Evolutionary conservation across 2,113 vertebrate genomes (phyloP), one percentile per base, ranked within the genome.

Genomic region (Osmerus mordax): DNA sequence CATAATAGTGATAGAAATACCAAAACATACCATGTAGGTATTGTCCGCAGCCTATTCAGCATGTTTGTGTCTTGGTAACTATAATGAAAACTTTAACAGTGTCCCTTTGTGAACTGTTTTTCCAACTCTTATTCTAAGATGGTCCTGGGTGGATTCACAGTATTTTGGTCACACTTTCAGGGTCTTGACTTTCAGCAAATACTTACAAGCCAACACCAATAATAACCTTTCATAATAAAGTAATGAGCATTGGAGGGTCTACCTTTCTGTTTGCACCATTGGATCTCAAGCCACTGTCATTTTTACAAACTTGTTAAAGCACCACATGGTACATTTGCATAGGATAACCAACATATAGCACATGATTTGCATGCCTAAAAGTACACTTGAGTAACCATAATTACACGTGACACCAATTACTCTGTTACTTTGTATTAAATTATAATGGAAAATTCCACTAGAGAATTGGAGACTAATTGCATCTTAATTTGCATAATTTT

Each of bases 381-480:
- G 95, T 97, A 97, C 96, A 97, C 96, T 96, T 96, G 95, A 97
- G 96, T 98, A 98, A 98, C 95, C 94, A 93, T 97, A 99, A 99
- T 99, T 99, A 99, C 97, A 99, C 96, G 97, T 99, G 97, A 99
- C 97, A 99, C 96, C 97, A 98, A 99, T 99, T 99, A 98, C 96
- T 98, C 97, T 98, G 96, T 99, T 99, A 99, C 97, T 98, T 98
- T 99, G 97, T 99, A 98, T 99, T 99, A 98, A 98, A 99, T 99
- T 99, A 98, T 98, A 98, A 99, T 98, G 96, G 96, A 97, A 98
- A 98, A 98, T 98, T 99, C 96, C 96, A 98, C 97, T 95, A 94
- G 97, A 98, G 97, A 99, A 99, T 98, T 97, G 96, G 97, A 98
- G 96, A 96, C 97, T 98, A 99, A 99, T 99, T 99, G 97, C 97